Evolutionary conservation across 2,113 vertebrate species (phyloP).

Genomic region (Eurypyga helias): DNA sequence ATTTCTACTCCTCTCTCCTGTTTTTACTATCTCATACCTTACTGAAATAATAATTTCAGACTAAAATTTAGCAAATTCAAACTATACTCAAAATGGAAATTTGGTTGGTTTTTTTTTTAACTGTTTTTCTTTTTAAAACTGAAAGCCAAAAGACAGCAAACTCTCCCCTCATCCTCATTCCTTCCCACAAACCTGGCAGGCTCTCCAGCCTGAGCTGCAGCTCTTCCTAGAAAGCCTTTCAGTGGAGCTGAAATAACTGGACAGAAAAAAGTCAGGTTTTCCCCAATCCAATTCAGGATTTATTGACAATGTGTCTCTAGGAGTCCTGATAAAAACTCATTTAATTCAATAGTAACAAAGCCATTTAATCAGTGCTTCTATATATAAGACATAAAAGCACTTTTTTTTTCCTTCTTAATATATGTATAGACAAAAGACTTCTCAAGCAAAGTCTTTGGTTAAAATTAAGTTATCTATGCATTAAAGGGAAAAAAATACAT

Average conservation of each 20-base stretch:
- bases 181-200: background rate
- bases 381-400: background rate
- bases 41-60: background rate
- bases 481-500: background rate
- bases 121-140: background rate
- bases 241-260: background rate
- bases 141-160: background rate
- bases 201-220: background rate
- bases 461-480: background rate
- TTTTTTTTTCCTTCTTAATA: background rate
- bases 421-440: background rate
- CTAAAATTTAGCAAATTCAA: background rate
- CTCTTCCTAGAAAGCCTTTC: background rate
- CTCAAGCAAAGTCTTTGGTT: background rate
- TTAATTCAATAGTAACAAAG: background rate
- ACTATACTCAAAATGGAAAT: background rate
- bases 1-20: background rate
- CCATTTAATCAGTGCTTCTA: background rate
- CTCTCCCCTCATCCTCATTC: background rate
- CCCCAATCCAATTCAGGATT: background rate
- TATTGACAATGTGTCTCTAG: background rate
- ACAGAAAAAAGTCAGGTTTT: background rate
- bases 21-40: background rate
- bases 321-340: background rate
- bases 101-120: background rate